Percentiles rank a stretch among this genome's conserved stretches.
Evolutionary conservation across 2,888 invertebrate genomes (phyloP).

Genomic region (Latrodectus hesperus): DNA sequence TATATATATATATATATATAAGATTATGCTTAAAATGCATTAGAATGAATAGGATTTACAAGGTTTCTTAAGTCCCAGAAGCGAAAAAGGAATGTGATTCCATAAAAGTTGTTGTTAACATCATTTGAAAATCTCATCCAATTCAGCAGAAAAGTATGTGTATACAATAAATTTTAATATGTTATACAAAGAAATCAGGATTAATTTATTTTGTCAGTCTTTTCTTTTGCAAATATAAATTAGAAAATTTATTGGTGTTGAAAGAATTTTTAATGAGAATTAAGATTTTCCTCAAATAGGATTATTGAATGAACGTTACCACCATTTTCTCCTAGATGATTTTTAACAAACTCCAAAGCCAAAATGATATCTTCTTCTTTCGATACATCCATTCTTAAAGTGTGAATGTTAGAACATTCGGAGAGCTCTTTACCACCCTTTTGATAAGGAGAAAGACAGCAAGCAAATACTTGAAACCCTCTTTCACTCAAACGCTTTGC

Average conservation of each 20-base stretch:
- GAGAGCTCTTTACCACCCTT: slow-evolving; percentile 61
- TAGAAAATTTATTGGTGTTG: too few relatives aligned
- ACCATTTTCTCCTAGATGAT: slow-evolving; percentile 30
- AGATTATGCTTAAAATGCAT: too few relatives aligned
- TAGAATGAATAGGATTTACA: too few relatives aligned
- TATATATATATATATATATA: too few relatives aligned
- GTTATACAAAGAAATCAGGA: not conserved
- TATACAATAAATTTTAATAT: not conserved
- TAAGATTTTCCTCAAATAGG: too few relatives aligned
- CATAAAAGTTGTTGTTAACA: too few relatives aligned
- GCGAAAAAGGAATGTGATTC: too few relatives aligned
- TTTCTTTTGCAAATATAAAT: not conserved
- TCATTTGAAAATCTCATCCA: too few relatives aligned
- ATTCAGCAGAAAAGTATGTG: too few relatives aligned
- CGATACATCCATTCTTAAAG: slow-evolving; percentile 38
- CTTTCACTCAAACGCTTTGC: slow-evolving; percentile 72
- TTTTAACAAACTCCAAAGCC: slow-evolving; percentile 8
- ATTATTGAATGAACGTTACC: not conserved
- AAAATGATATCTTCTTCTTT: slow-evolving; percentile 16
- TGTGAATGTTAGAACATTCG: not conserved
- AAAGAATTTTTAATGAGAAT: too few relatives aligned
- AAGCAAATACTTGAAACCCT: slow-evolving; percentile 74
- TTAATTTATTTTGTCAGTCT: not conserved
- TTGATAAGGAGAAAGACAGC: slow-evolving; percentile 72
- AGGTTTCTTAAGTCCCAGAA: too few relatives aligned